These are phyloP conservation scores for Leptarthrus brevirostris DNA, from an alignment of 2,888 invertebrate genomes.

Conservation along the genomic window DNA sequence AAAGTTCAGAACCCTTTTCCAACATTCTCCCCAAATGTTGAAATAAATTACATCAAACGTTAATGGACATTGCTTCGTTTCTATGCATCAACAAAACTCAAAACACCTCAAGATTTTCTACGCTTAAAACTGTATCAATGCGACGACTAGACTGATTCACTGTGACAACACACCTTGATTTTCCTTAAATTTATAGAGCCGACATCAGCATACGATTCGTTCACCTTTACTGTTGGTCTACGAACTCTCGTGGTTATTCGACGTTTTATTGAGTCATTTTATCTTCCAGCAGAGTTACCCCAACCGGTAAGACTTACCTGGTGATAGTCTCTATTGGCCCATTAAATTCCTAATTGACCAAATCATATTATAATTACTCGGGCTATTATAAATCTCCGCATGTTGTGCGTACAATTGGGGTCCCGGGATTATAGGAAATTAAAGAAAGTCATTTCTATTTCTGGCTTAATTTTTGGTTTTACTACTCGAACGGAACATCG, in stretches of 20 bases:
- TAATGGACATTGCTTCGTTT: constrained; percentile 21
- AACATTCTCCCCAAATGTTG: background rate
- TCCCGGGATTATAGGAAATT: background rate
- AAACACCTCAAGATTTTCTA: background rate
- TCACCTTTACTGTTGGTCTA: constrained; percentile 22
- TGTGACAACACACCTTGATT: constrained; percentile 30
- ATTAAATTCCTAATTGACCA: constrained; percentile 40
- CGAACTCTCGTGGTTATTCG: background rate
- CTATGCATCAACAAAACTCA: constrained; percentile 1
- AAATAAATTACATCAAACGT: constrained; percentile 20
- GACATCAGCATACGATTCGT: background rate
- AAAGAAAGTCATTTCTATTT: background rate
- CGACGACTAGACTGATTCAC: constrained; percentile 1
- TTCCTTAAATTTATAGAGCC: constrained; percentile 31
- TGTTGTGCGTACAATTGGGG: constrained; percentile 13
- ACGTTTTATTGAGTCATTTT: constrained; percentile 26
- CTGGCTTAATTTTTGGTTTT: background rate
- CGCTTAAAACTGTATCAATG: background rate
- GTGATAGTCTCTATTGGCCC: constrained; percentile 17
- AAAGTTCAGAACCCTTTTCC: background rate
- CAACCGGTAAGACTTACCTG: background rate
- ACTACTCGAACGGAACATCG: background rate
- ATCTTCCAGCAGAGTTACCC: background rate
- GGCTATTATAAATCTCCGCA: background rate
- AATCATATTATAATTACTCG: constrained; percentile 20